These are phyloP conservation scores for Lineus longissimus DNA, from an alignment of 1,140 invertebrate genomes.

Conservation along the genomic window DNA sequence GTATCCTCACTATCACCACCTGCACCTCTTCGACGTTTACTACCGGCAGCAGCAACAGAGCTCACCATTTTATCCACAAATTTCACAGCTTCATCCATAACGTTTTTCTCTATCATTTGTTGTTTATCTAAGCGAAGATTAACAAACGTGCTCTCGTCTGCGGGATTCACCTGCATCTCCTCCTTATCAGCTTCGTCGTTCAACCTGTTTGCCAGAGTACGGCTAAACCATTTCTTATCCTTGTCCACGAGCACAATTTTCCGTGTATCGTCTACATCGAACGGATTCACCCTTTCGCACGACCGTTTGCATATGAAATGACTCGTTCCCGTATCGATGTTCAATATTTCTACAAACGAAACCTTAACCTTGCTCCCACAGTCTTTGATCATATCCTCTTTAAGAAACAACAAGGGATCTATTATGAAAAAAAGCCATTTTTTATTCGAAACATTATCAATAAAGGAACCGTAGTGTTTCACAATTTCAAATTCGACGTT, in stretches of 20 bases:
- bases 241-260: conserved; percentile 1
- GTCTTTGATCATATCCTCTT: background rate
- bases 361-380: conserved; percentile 7
- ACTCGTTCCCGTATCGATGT: background rate
- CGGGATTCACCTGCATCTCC: background rate
- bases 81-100: conserved; percentile 3
- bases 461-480: conserved; percentile 3
- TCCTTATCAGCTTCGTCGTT: conserved; percentile 6
- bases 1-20: background rate
- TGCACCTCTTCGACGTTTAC: background rate
- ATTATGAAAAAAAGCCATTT: conserved; percentile 5
- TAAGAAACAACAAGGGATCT: conserved; percentile 1
- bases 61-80: background rate
- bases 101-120: conserved; percentile 1
- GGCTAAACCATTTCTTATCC: background rate
- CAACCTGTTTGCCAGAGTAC: conserved; percentile 5
- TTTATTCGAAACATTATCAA: conserved; percentile 4
- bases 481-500: conserved; percentile 7
- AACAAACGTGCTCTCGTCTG: background rate
- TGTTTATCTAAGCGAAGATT: conserved; percentile 7
- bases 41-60: background rate
- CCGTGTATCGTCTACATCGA: conserved; percentile 2
- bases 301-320: background rate
- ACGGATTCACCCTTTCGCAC: conserved; percentile 3
- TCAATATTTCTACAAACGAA: background rate